Conservation (phyloP, 2,888 invertebrate genomes). For the Diaprepes abbreviatus region DNA sequence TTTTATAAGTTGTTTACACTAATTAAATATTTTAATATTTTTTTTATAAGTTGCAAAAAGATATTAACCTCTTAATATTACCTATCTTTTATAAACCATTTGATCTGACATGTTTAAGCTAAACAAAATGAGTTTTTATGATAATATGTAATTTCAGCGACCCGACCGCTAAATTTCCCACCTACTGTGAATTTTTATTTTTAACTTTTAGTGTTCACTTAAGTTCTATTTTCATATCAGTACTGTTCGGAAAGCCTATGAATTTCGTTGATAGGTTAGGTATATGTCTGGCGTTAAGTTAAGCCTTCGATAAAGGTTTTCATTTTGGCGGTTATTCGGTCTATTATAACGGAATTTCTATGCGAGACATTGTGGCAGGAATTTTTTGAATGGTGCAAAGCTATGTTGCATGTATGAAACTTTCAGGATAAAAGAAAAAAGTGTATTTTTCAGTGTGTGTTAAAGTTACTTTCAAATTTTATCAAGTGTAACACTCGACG, state of each 20-base stretch:
- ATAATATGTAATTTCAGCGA: slow-evolving; percentile 29
- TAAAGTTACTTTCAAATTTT: background rate
- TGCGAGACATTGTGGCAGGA: background rate
- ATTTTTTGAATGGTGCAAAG: background rate
- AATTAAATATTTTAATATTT: background rate
- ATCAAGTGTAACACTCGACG: background rate
- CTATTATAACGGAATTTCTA: background rate
- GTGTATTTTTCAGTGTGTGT: background rate
- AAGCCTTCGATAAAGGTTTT: slow-evolving; percentile 8
- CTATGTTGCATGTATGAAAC: background rate
- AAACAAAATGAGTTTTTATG: slow-evolving; percentile 9
- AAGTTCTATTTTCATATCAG: slow-evolving; percentile 38
- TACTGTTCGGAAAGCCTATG: slow-evolving; percentile 23
- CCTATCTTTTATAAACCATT: background rate
- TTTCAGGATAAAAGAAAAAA: background rate
- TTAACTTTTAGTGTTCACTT: slow-evolving; percentile 40
- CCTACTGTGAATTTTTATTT: slow-evolving; percentile 41
- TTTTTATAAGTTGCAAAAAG: background rate
- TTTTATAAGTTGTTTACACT: background rate
- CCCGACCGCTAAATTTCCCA: slow-evolving; percentile 39
- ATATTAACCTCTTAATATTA: background rate
- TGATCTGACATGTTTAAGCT: background rate
- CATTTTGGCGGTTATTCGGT: background rate
- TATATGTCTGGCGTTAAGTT: slow-evolving; percentile 8
- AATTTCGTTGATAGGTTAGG: slow-evolving; percentile 29